These are phyloP conservation scores for Tuta absoluta DNA, from an alignment of 2,888 invertebrate genomes.

Conservation along the genomic window DNA sequence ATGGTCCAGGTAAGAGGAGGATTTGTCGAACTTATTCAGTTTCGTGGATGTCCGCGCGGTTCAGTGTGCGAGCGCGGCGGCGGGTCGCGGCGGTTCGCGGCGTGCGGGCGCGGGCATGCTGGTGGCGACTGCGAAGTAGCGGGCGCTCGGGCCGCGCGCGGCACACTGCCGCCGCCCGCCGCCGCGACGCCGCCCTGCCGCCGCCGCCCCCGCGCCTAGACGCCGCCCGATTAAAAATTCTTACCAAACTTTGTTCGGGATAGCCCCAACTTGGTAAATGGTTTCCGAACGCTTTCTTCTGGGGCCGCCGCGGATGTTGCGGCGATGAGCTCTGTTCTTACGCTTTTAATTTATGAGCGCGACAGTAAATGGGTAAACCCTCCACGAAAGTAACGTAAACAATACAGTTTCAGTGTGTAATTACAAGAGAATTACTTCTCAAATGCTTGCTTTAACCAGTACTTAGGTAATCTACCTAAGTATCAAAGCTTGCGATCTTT, in stretches of 20 bases:
- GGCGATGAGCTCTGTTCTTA: conserved; percentile 16
- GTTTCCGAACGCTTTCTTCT: conserved; percentile 46
- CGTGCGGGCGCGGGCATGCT: conserved; percentile 52
- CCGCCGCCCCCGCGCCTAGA: conserved; percentile 40
- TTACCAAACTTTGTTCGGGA: conserved; percentile 65
- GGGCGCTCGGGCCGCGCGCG: conserved; percentile 76
- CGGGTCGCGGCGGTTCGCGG: conserved; percentile 31
- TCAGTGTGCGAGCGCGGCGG: conserved; percentile 42
- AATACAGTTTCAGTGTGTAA: not conserved
- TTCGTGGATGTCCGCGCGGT: conserved; percentile 67
- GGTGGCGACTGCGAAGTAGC: conserved; percentile 55
- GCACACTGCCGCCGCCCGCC: conserved; percentile 81
- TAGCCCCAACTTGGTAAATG: conserved; percentile 56
- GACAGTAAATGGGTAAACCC: too few relatives aligned
- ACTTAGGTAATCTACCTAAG: too few relatives aligned
- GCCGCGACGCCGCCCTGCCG: conserved; percentile 53
- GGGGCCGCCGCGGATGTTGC: conserved; percentile 15
- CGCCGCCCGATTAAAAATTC: conserved; percentile 74
- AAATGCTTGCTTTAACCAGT: too few relatives aligned
- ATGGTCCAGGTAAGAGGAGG: conserved; percentile 80
- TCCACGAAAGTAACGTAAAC: too few relatives aligned
- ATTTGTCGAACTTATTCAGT: conserved; percentile 82
- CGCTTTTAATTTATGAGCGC: not conserved
- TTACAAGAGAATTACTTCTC: too few relatives aligned
- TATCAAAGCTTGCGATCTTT: too few relatives aligned